A percentile compares a stretch with the other conserved stretches of the same genome.
Conservation (phyloP, 2,113 vertebrate species). For the Xenopus borealis region DNA sequence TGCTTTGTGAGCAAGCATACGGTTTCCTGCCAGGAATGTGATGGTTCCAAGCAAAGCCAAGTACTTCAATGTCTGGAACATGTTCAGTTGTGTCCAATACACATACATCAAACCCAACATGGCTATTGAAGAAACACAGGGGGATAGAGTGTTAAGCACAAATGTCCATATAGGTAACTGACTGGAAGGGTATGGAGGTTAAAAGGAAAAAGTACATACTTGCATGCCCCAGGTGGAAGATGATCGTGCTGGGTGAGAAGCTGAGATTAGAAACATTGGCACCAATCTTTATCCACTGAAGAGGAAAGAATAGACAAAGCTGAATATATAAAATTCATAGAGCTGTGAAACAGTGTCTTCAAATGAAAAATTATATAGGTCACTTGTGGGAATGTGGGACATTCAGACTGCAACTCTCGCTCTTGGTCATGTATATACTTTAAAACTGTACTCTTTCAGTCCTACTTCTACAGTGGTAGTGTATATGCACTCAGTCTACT, state of each 20-base stretch:
- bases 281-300: conserved; percentile 93
- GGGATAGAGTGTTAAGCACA: conserved; percentile 44
- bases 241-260: conserved; percentile 89
- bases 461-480: too few species aligned
- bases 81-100: conserved; percentile 98
- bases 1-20: conserved; percentile 97
- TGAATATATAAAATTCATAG: too few species aligned
- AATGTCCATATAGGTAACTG: not conserved
- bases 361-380: too few species aligned
- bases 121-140: conserved; percentile 65
- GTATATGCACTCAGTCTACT: too few species aligned
- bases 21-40: conserved; percentile 96
- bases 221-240: conserved; percentile 95
- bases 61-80: conserved; percentile 99
- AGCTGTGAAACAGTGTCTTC: too few species aligned
- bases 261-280: conserved; percentile 96
- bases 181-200: too few species aligned
- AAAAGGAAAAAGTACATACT: conserved; percentile 66
- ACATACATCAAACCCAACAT: conserved; percentile 96
- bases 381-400: too few species aligned
- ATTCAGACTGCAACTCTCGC: too few species aligned
- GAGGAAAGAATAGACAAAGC: not conserved
- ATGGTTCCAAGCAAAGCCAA: conserved; percentile 88
- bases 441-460: too few species aligned
- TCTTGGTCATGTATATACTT: too few species aligned